A percentile compares a stretch with the other conserved stretches of the same genome.
Conservation (phyloP, 1,140 invertebrate species). For the Anoplolepis gracilipes region DNA sequence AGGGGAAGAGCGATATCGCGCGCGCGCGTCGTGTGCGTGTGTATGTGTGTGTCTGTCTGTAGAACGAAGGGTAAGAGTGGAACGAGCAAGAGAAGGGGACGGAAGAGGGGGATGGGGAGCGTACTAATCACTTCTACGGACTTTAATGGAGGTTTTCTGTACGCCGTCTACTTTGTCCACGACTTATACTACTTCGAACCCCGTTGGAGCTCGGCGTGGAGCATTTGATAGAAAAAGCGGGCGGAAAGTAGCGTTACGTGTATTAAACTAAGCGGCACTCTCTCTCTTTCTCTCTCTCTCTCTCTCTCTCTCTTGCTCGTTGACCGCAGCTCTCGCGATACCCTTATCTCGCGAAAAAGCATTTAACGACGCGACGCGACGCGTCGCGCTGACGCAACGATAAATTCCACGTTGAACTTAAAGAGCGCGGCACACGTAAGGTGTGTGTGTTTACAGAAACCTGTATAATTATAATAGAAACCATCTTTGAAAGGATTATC, state of each 20-base stretch:
- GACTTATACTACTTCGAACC: constrained; percentile 83
- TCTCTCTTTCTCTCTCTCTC: no score
- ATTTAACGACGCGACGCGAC: constrained; percentile 62
- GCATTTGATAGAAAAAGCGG: constrained; percentile 82
- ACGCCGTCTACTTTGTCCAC: constrained; percentile 85
- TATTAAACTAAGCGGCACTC: constrained; percentile 83
- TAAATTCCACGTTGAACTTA: constrained; percentile 66
- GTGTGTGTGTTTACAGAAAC: background rate
- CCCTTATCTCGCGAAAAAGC: constrained; percentile 64
- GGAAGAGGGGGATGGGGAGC: constrained; percentile 70
- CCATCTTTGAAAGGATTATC: background rate
- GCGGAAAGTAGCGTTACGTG: constrained; percentile 83
- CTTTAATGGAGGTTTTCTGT: constrained; percentile 87
- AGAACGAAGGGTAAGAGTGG: constrained; percentile 51
- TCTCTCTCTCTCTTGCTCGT: constrained; percentile 7
- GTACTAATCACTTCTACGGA: constrained; percentile 86
- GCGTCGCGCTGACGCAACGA: constrained; percentile 70
- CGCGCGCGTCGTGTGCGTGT: background rate
- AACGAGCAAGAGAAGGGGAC: constrained; percentile 14
- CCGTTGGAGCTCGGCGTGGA: constrained; percentile 75
- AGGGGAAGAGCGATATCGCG: constrained; percentile 2
- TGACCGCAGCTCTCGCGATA: constrained; percentile 44
- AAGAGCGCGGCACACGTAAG: constrained; percentile 23
- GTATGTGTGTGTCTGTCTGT: background rate
- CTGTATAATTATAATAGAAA: background rate